Evolutionary conservation across 2,113 vertebrate genomes (phyloP), one percentile per base, ranked within the genome.

Genomic region (Cyanistes caeruleus): DNA sequence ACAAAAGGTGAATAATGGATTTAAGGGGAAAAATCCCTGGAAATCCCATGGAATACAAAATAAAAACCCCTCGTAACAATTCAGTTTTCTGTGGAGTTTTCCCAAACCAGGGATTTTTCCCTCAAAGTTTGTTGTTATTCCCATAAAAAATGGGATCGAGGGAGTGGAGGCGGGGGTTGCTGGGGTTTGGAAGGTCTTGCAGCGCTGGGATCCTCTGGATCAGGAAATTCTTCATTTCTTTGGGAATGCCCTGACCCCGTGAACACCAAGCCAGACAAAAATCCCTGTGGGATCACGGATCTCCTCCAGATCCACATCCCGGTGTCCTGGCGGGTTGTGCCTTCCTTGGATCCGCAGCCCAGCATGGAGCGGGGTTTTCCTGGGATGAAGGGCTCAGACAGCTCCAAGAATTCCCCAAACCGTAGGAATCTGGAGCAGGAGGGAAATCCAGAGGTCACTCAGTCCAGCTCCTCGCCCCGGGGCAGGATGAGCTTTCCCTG

Each of bases 131-230:
- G 17, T 55, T 48, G 52, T 5, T 19, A 22, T 59, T 72, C 52
- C 24, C n/a, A 9, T 33, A 13, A 19, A 33, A 81, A 62, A 31
- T 5, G 10, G 14, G 19, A n/a, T 10, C 48, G 46, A 28, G 25
- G 19, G 30, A 19, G 18, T 4, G 1, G 9, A 28, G 8, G 3
- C 1, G 21, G 2, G 19, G 1, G 0, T 28, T 25, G 15, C 43
- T 63, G 24, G 31, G n/a, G 4, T 31, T 67, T 59, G 23, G 31
- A 27, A 64, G 25, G 12, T 22, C 23, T 37, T 25, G 14, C 3
- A 15, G 21, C 16, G 2, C 11, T 67, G 48, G 60, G 65, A 67
- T 35, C 60, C 33, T 3, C 27, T 1, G 1, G 17, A 12, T 24
- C 46, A 73, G 44, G 60, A 68, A 82, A 35, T 48, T 20, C 44